Evolutionary conservation across 1,140 invertebrate genomes (phyloP).

Genomic region (Atta texana): DNA sequence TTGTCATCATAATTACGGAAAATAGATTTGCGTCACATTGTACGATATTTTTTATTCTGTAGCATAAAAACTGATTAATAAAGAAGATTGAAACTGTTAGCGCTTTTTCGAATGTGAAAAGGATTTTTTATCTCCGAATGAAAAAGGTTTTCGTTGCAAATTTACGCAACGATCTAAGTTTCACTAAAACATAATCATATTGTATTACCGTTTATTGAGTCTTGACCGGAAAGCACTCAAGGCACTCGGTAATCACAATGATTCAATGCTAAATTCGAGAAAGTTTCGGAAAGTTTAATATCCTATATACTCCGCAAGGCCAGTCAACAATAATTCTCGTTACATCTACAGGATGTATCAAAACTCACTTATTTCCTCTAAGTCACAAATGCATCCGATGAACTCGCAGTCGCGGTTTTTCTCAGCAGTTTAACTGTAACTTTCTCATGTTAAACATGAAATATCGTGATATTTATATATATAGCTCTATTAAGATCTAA

Average conservation of each 20-base stretch:
- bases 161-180: constrained; percentile 22
- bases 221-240: constrained; percentile 51
- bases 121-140: not conserved
- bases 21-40: not conserved
- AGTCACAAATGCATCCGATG: constrained; percentile 6
- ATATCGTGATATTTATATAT: not conserved
- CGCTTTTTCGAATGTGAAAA: not conserved
- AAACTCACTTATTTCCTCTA: not conserved
- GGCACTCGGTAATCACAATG: constrained; percentile 23
- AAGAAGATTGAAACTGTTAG: not conserved
- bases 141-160: not conserved
- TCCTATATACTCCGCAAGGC: constrained; percentile 3
- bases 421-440: not conserved
- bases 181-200: constrained; percentile 24
- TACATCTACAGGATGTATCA: constrained; percentile 32
- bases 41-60: not conserved
- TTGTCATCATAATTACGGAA: not conserved
- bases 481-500: not conserved
- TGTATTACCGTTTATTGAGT: constrained; percentile 35
- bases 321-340: constrained; percentile 49
- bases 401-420: not conserved
- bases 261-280: constrained; percentile 57
- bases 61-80: not conserved
- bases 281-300: constrained; percentile 56
- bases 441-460: not conserved